Percentiles rank a stretch among this genome's conserved stretches.
phyloP scores from a whole-genome alignment of 2,113 vertebrate species.

The Physeter macrocephalus region DNA sequence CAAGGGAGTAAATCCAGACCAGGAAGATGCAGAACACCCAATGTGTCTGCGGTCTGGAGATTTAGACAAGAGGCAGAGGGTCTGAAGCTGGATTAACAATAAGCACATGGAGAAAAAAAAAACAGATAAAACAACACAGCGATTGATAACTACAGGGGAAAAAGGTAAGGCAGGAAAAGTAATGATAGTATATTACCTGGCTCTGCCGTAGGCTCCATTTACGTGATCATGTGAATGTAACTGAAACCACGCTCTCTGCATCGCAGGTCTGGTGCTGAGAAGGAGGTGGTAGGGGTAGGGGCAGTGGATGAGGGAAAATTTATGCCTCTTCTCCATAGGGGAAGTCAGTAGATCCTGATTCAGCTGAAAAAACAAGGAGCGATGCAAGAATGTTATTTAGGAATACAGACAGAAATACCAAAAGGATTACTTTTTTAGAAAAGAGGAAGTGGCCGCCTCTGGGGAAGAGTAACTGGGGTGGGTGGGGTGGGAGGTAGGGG shows the following conservation, averaged over 20 bases:
- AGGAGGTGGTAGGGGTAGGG: not conserved
- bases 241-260: not conserved
- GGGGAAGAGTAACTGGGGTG: not conserved
- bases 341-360: rapidly evolving
- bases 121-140: not conserved
- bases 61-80: not conserved
- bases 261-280: not conserved
- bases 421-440: not conserved
- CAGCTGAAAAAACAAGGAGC: not conserved
- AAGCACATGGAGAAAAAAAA: not conserved
- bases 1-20: not conserved
- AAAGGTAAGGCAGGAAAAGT: not conserved
- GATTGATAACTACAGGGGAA: rapidly evolving
- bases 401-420: not conserved
- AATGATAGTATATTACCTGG: rapidly evolving
- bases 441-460: not conserved
- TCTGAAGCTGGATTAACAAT: not conserved
- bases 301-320: rapidly evolving
- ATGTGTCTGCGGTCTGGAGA: not conserved
- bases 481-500: not conserved
- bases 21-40: rapidly evolving
- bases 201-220: not conserved
- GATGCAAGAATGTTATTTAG: not conserved
- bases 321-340: rapidly evolving
- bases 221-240: rapidly evolving